phyloP scores from a whole-genome alignment of 2,797 vertebrate genomes.

The Cyclura pinguis region DNA sequence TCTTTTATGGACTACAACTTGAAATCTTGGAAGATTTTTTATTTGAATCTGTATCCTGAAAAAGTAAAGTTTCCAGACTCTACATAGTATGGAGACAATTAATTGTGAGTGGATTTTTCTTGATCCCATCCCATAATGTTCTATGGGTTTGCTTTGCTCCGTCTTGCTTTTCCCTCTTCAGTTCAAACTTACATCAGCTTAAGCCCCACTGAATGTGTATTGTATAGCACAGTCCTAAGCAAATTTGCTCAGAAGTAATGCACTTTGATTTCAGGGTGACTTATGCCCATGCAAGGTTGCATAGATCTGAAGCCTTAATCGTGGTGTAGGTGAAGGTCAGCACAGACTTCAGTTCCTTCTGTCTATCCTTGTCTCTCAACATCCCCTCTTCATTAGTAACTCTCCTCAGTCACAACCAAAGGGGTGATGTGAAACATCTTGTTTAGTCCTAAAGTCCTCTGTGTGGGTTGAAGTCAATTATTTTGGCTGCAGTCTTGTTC shows the following conservation, averaged over 20 bases:
- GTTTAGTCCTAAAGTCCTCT: not conserved
- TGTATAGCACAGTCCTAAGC: not conserved
- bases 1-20: too few species aligned
- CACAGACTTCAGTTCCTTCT: not conserved
- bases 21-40: too few species aligned
- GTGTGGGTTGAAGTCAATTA: not conserved
- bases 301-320: not conserved
- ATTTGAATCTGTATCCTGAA: too few species aligned
- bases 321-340: not conserved
- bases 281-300: not conserved
- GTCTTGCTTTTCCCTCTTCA: not conserved
- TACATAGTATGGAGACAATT: not conserved
- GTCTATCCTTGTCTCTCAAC: not conserved
- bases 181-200: too few species aligned
- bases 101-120: not conserved
- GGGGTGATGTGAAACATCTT: not conserved
- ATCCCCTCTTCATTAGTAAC: not conserved
- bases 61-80: too few species aligned
- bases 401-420: not conserved
- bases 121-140: not conserved
- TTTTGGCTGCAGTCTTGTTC: not conserved
- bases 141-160: not conserved
- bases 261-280: not conserved
- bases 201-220: not conserved
- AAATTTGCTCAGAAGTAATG: not conserved